phyloP scores from a whole-genome alignment of 2,113 vertebrate species.

The Tursiops truncatus region DNA sequence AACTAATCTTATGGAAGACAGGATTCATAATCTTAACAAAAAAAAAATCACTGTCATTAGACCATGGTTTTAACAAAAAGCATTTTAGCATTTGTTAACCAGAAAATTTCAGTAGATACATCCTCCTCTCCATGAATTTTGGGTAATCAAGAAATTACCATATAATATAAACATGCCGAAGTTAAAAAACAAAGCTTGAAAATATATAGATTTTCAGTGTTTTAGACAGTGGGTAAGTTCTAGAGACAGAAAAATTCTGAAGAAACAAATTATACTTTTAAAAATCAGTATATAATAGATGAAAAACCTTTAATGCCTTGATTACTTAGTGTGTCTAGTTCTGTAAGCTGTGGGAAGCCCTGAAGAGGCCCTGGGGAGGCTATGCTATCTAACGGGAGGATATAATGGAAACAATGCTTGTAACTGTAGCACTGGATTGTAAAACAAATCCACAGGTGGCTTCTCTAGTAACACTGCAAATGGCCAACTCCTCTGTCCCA shows the following conservation, averaged over 20 bases:
- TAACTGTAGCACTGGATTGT: not conserved
- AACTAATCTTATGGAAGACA: not conserved
- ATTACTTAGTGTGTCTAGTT: not conserved
- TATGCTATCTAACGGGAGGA: not conserved
- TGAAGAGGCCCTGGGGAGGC: not conserved
- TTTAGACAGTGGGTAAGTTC: not conserved
- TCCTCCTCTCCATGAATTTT: not conserved
- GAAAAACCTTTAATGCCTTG: not conserved
- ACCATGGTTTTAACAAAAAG: not conserved
- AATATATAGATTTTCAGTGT: not conserved
- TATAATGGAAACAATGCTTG: not conserved
- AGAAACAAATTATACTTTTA: not conserved
- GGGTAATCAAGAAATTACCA: not conserved
- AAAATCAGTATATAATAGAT: not conserved
- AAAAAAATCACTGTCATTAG: not conserved
- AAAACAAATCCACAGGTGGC: not conserved
- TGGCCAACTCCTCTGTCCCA: not conserved
- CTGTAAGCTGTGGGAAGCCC: not conserved
- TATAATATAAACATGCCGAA: not conserved
- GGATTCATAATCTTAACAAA: not conserved
- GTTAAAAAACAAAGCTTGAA: not conserved
- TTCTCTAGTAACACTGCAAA: not conserved
- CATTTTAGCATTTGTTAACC: not conserved
- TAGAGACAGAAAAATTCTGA: not conserved
- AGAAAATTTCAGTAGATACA: not conserved